These are phyloP conservation scores for Arrhopalites spinosus DNA, from an alignment of 2,888 invertebrate genomes.

Conservation along the genomic window DNA sequence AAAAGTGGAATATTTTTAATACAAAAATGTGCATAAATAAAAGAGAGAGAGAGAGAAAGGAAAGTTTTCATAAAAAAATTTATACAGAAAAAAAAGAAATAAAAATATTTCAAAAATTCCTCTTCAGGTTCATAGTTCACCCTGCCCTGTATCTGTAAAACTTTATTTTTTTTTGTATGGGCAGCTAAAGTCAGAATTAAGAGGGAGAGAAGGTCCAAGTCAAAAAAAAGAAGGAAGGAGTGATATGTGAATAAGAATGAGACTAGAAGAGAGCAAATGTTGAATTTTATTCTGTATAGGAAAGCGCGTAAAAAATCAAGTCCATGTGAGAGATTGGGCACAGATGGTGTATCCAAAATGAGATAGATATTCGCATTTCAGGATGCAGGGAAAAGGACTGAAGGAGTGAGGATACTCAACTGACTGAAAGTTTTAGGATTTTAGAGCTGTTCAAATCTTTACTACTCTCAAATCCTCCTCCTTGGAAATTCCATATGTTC, in stretches of 20 bases:
- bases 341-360: constrained; percentile 46
- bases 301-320: constrained; percentile 9
- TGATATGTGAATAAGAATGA: constrained; percentile 8
- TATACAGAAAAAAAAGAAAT: too few species aligned
- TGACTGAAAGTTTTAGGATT: constrained; percentile 25
- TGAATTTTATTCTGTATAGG: too few species aligned
- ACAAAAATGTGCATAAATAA: too few species aligned
- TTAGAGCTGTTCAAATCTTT: constrained; percentile 17
- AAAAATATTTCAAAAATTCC: too few species aligned
- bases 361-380: constrained; percentile 42
- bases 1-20: too few species aligned
- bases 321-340: constrained; percentile 37
- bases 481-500: not conserved
- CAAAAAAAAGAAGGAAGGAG: not conserved
- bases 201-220: not conserved
- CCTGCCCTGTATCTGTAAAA: too few species aligned
- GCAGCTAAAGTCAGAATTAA: not conserved
- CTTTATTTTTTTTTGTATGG: too few species aligned
- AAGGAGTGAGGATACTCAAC: constrained; percentile 10
- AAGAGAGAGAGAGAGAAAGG: too few species aligned
- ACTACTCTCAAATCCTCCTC: not conserved
- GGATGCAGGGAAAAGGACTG: not conserved
- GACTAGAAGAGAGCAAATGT: not conserved
- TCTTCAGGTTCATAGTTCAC: too few species aligned
- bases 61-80: too few species aligned